These are phyloP conservation scores for Lepas anatifera DNA, from an alignment of 2,888 invertebrate genomes.

Conservation along the genomic window DNA sequence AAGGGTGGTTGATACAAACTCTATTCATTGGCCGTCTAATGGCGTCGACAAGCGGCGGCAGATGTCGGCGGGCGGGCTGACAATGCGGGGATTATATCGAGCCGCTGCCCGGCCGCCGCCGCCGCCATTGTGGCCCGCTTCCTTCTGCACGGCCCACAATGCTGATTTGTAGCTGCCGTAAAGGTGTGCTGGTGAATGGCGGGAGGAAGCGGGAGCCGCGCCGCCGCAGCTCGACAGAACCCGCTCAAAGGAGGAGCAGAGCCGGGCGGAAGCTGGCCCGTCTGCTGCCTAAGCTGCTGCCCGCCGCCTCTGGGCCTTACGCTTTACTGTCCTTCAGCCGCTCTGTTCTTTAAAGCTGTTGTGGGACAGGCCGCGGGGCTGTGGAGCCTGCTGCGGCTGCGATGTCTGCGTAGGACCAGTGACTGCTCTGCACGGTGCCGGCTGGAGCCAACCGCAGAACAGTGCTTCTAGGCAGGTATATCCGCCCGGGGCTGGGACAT, in stretches of 20 bases:
- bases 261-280: no score
- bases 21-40: constrained; percentile 10
- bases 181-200: constrained; percentile 4
- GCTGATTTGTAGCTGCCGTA: constrained; percentile 6
- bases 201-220: not conserved
- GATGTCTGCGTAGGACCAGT: no score
- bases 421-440: no score
- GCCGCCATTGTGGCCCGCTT: not conserved
- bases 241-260: not conserved
- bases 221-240: not conserved
- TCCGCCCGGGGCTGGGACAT: no score
- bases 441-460: no score
- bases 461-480: no score
- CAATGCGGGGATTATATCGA: constrained; percentile 11
- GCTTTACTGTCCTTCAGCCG: no score
- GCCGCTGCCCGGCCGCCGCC: not conserved
- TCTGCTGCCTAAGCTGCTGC: no score
- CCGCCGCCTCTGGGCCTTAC: no score
- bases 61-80: not conserved
- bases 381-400: no score
- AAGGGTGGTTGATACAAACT: constrained; percentile 10
- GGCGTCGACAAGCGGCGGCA: not conserved
- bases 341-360: no score
- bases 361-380: no score
- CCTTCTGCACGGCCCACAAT: not conserved